phyloP scores from a whole-genome alignment of 2,113 vertebrate genomes.

The Lepus timidus region DNA sequence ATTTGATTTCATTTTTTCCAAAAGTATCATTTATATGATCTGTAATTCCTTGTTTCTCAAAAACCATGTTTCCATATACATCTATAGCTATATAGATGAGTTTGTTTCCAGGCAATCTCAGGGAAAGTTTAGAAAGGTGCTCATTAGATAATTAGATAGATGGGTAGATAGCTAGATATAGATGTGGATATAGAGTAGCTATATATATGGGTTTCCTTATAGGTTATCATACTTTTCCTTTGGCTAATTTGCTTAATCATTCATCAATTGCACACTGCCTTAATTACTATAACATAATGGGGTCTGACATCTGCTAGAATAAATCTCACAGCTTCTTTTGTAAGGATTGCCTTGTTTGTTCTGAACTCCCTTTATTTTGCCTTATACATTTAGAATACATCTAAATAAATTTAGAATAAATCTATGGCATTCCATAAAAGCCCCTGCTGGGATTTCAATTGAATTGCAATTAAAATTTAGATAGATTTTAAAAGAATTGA shows the following conservation, averaged over 20 bases:
- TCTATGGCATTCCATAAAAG: constrained; percentile 34
- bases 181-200: too few species aligned
- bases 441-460: constrained; percentile 59
- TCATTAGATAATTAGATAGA: too few species aligned
- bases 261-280: not conserved
- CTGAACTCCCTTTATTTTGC: constrained; percentile 19
- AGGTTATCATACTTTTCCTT: not conserved
- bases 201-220: not conserved
- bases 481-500: constrained; percentile 21
- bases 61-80: not conserved
- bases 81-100: too few species aligned
- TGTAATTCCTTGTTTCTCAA: not conserved
- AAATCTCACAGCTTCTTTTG: constrained; percentile 9
- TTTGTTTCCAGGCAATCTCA: not conserved
- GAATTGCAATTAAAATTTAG: constrained; percentile 58
- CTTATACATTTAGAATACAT: constrained; percentile 59
- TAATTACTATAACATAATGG: constrained; percentile 42
- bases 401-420: constrained; percentile 62
- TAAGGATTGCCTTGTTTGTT: constrained; percentile 29
- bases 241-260: not conserved
- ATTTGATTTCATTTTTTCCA: not conserved
- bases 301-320: not conserved
- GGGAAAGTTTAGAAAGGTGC: too few species aligned
- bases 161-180: too few species aligned
- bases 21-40: not conserved